These are phyloP conservation scores for Oryzias javanicus DNA, from an alignment of 2,113 vertebrate species.

Conservation along the genomic window DNA sequence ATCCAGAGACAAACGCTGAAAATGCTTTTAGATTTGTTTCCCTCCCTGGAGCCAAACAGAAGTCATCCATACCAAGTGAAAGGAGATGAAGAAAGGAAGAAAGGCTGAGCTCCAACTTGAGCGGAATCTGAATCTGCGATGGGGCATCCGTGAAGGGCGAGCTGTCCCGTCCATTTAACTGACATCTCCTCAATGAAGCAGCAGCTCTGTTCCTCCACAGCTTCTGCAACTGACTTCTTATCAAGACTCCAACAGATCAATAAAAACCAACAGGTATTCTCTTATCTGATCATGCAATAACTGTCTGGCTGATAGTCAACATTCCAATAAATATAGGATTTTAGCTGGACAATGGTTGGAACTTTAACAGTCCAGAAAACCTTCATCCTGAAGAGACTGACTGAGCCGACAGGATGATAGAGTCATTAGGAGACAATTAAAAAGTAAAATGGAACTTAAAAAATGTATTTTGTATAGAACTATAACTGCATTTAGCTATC, in stretches of 20 bases:
- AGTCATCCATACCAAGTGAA: constrained; percentile 38
- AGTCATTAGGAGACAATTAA: too few species aligned
- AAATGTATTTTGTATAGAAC: too few species aligned
- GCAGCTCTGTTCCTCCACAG: constrained; percentile 17
- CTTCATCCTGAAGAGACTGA: too few species aligned
- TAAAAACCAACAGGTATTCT: constrained; percentile 32
- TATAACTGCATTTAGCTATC: too few species aligned
- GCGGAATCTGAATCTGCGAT: constrained; percentile 38
- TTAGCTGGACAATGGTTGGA: background rate
- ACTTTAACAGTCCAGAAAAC: too few species aligned
- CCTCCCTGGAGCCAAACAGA: constrained; percentile 45
- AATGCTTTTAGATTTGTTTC: constrained; percentile 47
- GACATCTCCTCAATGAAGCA: constrained; percentile 53
- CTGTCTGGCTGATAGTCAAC: constrained; percentile 20
- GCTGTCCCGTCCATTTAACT: constrained; percentile 42
- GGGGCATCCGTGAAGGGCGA: constrained; percentile 1
- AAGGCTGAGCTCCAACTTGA: constrained; percentile 12
- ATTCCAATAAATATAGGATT: constrained; percentile 22
- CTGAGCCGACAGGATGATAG: too few species aligned
- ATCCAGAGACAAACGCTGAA: constrained; percentile 33
- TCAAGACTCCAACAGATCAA: constrained; percentile 12
- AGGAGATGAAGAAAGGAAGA: constrained; percentile 30
- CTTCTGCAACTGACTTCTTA: background rate
- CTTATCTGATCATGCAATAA: background rate
- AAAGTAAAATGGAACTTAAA: too few species aligned